A percentile compares a stretch with the other conserved stretches of the same genome.
Conservation (phyloP, 2,797 vertebrate genomes). For the Anolis apletophallus region DNA sequence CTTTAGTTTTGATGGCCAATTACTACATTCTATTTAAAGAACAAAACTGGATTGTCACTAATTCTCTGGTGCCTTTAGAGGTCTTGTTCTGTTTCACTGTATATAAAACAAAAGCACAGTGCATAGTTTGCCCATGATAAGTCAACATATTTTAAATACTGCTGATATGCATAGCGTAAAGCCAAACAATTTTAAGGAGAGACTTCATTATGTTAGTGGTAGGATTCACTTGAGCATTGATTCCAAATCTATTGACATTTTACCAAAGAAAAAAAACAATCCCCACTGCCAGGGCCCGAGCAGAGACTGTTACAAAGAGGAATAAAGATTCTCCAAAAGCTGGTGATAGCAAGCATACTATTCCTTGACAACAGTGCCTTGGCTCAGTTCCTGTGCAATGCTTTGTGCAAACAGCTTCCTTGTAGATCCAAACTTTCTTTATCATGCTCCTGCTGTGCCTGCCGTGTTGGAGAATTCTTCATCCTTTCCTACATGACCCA, state of each 20-base stretch:
- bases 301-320: neutral
- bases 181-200: neutral
- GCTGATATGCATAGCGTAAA: neutral
- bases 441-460: neutral
- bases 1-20: neutral
- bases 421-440: neutral
- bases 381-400: neutral
- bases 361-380: neutral
- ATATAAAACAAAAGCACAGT: neutral
- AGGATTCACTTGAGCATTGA: neutral
- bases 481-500: neutral
- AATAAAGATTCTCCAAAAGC: neutral
- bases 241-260: neutral
- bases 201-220: neutral
- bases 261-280: neutral
- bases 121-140: neutral
- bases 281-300: neutral
- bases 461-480: neutral
- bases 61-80: neutral
- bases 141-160: neutral
- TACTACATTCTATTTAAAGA: neutral
- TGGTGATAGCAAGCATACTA: neutral
- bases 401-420: neutral
- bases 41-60: neutral
- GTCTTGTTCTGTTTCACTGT: fast-evolving